Evolutionary conservation across 2,888 invertebrate species (phyloP).

Genomic region (Idaea straminata): DNA sequence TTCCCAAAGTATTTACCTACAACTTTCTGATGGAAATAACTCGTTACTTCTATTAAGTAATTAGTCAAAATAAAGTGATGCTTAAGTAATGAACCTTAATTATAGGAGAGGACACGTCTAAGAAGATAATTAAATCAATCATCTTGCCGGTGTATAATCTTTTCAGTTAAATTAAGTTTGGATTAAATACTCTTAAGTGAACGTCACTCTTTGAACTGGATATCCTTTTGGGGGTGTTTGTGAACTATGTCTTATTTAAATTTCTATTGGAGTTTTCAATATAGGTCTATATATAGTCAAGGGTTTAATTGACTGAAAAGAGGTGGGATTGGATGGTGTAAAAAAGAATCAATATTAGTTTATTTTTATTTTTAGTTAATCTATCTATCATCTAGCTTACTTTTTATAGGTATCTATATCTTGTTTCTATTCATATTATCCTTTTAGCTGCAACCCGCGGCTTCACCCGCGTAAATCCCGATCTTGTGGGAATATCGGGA

Average conservation of each 20-base stretch:
- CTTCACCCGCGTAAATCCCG: too few relatives aligned
- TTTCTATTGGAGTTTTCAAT: conserved; percentile 47
- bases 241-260: conserved; percentile 38
- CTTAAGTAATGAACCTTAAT: conserved; percentile 78
- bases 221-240: conserved; percentile 55
- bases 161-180: conserved; percentile 69
- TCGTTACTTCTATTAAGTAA: conserved; percentile 79
- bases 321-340: too few relatives aligned
- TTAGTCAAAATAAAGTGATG: conserved; percentile 78
- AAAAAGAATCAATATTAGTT: too few relatives aligned
- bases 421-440: too few relatives aligned
- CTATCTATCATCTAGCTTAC: too few relatives aligned
- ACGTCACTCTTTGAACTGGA: conserved; percentile 58
- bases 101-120: conserved; percentile 78
- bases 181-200: conserved; percentile 67
- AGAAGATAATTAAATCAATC: conserved; percentile 79
- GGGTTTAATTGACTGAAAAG: too few relatives aligned
- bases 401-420: too few relatives aligned
- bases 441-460: too few relatives aligned
- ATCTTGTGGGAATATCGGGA: too few relatives aligned
- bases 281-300: conserved; percentile 6
- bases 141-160: conserved; percentile 73
- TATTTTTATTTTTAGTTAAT: too few relatives aligned
- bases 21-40: conserved; percentile 75
- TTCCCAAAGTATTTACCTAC: conserved; percentile 39